Evolutionary conservation across 2,797 vertebrate genomes (phyloP), one percentile per base, ranked within the genome.

Genomic region (Limosa lapponica): DNA sequence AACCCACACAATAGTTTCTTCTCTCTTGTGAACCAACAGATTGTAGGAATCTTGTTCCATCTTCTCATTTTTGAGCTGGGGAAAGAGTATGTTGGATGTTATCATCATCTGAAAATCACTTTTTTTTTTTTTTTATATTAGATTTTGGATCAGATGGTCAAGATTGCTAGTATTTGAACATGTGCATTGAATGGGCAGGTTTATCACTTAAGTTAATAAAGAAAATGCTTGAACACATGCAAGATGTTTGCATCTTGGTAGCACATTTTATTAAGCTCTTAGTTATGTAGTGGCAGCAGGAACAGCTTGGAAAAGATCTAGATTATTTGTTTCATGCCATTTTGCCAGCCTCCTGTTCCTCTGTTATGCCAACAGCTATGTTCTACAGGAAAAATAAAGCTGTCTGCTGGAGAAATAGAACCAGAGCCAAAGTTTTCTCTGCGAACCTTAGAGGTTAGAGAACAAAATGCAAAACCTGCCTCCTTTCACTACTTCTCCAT

Each of bases 191-290:
- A 96, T 4, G 78, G 93, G 41, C 86, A 95, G 79, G 78, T 89
- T 96, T 96, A 90, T 89, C 90, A 34, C 89, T 93, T 39, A 57
- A 70, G 55, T 64, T 95, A 93, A 93, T 85, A 90, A 80, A 93
- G 84, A 75, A 93, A 92, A 65, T 15, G 19, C 67, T 90, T 71
- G 71, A 85, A 95, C 71, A 83, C 0, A 0, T 93, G 86, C 81
- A 94, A 96, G 88, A 95, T 87, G 85, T 94, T 93, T 94, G 81
- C 74, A 51, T 94, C 81, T 72, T 94, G 84, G 90, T 95, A 95
- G 83, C 61, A 65, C 57, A 20, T 91, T 96, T 93, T 96, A 82
- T 82, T 80, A 80, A 84, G 48, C 73, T 54, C 39, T 80, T 48
- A 67, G 62, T 66, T 64, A 18, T 16, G 30, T 54, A 78, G 80